These are phyloP conservation scores for Dipus sagitta DNA, from an alignment of 2,797 vertebrate species.

Conservation along the genomic window DNA sequence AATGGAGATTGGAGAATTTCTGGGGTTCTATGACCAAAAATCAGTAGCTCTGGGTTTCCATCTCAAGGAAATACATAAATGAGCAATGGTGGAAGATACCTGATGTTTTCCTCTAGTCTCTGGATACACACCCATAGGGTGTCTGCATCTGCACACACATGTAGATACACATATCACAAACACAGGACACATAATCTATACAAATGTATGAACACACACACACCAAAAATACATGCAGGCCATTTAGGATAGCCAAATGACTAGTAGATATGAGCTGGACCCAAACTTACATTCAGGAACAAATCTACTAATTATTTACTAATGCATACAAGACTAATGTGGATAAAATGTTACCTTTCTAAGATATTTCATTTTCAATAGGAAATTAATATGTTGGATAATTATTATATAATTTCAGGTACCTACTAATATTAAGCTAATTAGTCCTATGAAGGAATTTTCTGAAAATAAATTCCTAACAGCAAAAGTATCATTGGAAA, in stretches of 20 bases:
- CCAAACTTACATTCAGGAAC: background rate
- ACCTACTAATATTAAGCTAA: background rate
- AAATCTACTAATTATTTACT: background rate
- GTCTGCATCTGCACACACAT: too few relatives aligned
- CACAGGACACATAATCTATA: too few relatives aligned
- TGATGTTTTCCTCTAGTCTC: too few relatives aligned
- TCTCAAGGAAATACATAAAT: too few relatives aligned
- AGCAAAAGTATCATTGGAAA: constrained; percentile 5
- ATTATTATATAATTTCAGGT: background rate
- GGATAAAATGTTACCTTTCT: background rate
- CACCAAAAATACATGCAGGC: too few relatives aligned
- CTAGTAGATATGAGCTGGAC: background rate
- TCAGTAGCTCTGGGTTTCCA: too few relatives aligned
- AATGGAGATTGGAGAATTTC: too few relatives aligned
- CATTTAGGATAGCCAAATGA: background rate
- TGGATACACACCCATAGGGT: too few relatives aligned
- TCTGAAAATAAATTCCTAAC: constrained; percentile 13
- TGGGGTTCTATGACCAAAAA: too few relatives aligned
- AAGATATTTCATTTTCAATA: background rate
- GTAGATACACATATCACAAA: too few relatives aligned
- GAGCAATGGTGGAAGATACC: too few relatives aligned
- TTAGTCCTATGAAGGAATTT: background rate
- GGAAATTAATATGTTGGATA: background rate
- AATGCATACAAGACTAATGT: background rate
- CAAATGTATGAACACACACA: too few relatives aligned